Evolutionary conservation across 2,113 vertebrate genomes (phyloP), one percentile per base, ranked within the genome.

Genomic region (Rhynchomys soricoides): DNA sequence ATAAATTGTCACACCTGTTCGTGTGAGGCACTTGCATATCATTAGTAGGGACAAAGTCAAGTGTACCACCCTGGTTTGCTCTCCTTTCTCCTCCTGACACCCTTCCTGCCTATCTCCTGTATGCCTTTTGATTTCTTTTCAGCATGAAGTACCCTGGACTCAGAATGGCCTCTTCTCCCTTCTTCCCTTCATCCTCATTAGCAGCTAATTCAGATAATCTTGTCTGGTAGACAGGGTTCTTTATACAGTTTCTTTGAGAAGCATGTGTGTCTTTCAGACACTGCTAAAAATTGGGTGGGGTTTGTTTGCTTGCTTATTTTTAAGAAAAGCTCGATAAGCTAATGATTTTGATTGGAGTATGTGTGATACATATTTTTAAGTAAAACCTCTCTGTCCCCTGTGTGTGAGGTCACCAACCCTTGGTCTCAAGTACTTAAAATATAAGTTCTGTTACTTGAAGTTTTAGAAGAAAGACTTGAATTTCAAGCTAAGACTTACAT

Each of bases 341-440:
- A 87, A 78, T 66, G 74, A 91, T 52, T 64, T 57, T 68, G 26
- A 50, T 45, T 89, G 87, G 37, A 92, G 43, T 86, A 45, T 86
- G 21, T 68, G 34, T 90, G 45, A 52, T 43, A 86, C 89, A 31
- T 86, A 78, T 85, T 93, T 86, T 96, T 71, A 71, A 92, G 71
- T 82, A 40, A 88, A 85, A 26, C 70, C 59, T 13, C 73, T 66
- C 83, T 85, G 93, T 85, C 34, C 64, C 37, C 12, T 82, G 48
- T 89, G 50, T 94, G 71, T 87, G 78, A 78, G 45, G 40, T 90
- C 73, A 62, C 83, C 59, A 88, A 43, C 83, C 24, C 70, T 93
- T 90, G 52, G 91, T 73, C 74, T 81, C n/a, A 87, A 94, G 50
- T 85, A 87, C 40, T 93, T 95, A 83, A 97, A 94, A 73, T 85